Evolutionary conservation across 2,113 vertebrate genomes (phyloP), one percentile per base, ranked within the genome.

Genomic region (Athene noctua): DNA sequence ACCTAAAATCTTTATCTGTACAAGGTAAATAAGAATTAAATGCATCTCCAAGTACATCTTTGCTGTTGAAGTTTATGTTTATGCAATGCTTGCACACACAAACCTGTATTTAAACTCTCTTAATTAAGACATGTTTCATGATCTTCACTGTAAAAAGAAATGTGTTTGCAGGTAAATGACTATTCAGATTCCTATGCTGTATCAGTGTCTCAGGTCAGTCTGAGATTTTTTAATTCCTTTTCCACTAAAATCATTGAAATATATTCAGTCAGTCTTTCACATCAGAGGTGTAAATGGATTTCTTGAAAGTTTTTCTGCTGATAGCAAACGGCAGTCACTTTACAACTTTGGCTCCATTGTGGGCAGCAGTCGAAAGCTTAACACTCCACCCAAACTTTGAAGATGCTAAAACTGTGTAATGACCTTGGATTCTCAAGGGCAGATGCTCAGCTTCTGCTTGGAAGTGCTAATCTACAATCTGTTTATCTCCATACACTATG

Each of bases 231-330:
- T 85, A 65, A 63, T 57, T 73, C 80, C 68, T 44, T 95, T 96
- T 95, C 94, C 54, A 68, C 92, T 97, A 86, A 97, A 96, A 89
- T 96, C 92, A 95, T 93, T 97, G 97, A 97, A 97, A 97, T 98
- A 95, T 96, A 97, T 97, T 97, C 94, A 95, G 90, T 78, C 95
- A 83, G 91, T 97, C 89, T 96, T 97, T 98, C 98, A 97, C 97
- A 97, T 97, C 96, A 96, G 96, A 98, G 97, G 97, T 98, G 97
- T 97, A 98, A 98, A 98, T 98, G 98, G 98, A 97, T 98, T 98
- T 98, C 97, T 96, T 97, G 96, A 97, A 98, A 97, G 94, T 97
- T 98, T 97, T 97, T 94, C 94, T 95, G 92, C 87, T 91, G 94
- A 92, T 95, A 83, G 80, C 91, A 94, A 98, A 97, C 67, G 3